Base-by-base conservation (phyloP, 2,888 invertebrate species). In the Deroplatys truncata region DNA sequence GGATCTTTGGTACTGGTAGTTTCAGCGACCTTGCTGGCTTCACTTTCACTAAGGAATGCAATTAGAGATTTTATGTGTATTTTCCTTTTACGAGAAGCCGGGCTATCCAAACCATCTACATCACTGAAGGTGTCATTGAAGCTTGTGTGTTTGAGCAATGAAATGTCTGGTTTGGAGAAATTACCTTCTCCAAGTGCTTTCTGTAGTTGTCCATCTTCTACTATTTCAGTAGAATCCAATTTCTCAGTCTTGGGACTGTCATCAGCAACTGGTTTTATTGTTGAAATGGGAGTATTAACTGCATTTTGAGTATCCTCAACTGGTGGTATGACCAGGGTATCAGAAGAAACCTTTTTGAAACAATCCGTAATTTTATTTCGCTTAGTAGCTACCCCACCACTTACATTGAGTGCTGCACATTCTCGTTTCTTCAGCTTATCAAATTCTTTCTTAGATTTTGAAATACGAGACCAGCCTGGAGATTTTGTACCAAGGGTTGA, bases 361-460 rank as follows among this genome's bases (percentile, higher is more conserved):
- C 31, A n/a, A 31, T 35, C 43, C 10, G 7, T n/a, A 83, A 31
- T 31, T 28, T 83, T 87, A 5, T 87, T 87, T 15, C 25, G 16
- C n/a, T 16, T 35, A 31, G 35, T 35, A 13, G 16, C 87, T 82
- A n/a, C 83, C 10, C 87, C 87, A 72, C 87, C 87, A 35, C 82
- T 87, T 29, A 87, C 83, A 87, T 87, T 72, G 31, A 87, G n/a
- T n/a, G 87, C 87, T 82, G 31, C 83, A 35, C 35, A 25, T 15
- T n/a, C 35, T 31, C 28, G 83, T 35, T 83, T 87, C 28, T 87
- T 87, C 35, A 83, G 72, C 10, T 28, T 31, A 25, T 87, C 87
- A 87, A 87, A 87, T 20, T 87, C 87, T 82, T 87, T 87, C 82
- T 87, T 87, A 25, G 82, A 56, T 87, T 87, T 29, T 87, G 87